A percentile compares a stretch with the other conserved stretches of the same genome.
Evolutionary conservation across 2,113 vertebrate species (phyloP).

Genomic region (Spermophilus dauricus): DNA sequence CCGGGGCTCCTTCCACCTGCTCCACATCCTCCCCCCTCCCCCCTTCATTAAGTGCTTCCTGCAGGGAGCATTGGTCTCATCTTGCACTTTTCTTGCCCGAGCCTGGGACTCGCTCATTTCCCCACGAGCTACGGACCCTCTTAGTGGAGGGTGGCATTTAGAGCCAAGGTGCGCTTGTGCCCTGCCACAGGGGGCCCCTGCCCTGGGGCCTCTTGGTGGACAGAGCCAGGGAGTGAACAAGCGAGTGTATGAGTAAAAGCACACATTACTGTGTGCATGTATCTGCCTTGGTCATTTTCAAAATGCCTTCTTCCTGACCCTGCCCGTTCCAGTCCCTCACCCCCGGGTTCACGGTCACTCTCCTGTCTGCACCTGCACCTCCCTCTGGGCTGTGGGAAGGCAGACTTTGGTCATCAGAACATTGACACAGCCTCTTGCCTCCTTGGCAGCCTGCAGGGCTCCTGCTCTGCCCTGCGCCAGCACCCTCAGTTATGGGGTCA

Average conservation of each 20-base stretch:
- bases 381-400: background rate
- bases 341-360: no score
- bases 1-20: background rate
- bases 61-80: fast-evolving
- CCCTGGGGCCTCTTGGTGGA: fast-evolving
- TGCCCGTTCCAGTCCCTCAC: no score
- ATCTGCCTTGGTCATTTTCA: background rate
- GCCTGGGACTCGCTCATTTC: background rate
- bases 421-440: background rate
- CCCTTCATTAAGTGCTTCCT: background rate
- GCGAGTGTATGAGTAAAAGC: background rate
- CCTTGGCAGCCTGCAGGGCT: background rate
- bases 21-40: background rate
- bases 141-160: background rate
- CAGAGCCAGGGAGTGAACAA: background rate
- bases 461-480: background rate
- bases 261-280: background rate
- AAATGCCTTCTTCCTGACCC: background rate
- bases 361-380: background rate
- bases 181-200: no score
- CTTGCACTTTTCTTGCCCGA: background rate
- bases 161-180: background rate
- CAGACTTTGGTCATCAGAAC: no score
- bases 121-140: background rate
- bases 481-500: fast-evolving